These are phyloP conservation scores for Sialia sialis DNA, from an alignment of 2,113 vertebrate species.

Conservation along the genomic window DNA sequence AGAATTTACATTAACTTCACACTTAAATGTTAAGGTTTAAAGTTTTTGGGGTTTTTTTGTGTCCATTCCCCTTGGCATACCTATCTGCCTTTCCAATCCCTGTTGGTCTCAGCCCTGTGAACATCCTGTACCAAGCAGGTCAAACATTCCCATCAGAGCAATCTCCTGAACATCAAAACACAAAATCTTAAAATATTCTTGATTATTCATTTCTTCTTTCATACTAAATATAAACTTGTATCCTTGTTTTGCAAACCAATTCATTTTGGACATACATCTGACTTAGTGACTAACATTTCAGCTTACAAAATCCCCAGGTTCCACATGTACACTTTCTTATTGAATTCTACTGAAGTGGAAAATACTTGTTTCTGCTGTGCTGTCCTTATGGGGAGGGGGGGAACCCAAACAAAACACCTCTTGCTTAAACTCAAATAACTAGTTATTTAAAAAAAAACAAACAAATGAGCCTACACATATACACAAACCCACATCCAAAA, in stretches of 20 bases:
- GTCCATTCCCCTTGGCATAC: background rate
- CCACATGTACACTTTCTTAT: background rate
- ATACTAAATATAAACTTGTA: background rate
- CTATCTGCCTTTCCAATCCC: background rate
- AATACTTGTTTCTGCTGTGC: background rate
- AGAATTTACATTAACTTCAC: background rate
- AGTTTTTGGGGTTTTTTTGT: background rate
- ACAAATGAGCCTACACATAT: too few species aligned
- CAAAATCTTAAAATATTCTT: background rate
- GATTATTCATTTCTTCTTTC: background rate
- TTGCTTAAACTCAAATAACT: background rate
- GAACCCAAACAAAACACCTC: accelerated
- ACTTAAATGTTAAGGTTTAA: background rate
- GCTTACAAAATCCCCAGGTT: background rate
- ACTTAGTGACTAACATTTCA: background rate
- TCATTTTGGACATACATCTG: background rate
- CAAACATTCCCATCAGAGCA: background rate
- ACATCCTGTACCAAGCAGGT: background rate
- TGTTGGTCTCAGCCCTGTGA: background rate
- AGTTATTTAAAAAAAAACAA: too few species aligned
- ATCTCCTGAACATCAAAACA: background rate
- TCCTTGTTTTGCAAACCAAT: background rate
- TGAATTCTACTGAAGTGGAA: background rate
- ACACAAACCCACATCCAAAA: background rate
- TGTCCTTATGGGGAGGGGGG: background rate